These are phyloP conservation scores for Stegana nigrithorax DNA, from an alignment of 2,888 invertebrate species.

Conservation along the genomic window DNA sequence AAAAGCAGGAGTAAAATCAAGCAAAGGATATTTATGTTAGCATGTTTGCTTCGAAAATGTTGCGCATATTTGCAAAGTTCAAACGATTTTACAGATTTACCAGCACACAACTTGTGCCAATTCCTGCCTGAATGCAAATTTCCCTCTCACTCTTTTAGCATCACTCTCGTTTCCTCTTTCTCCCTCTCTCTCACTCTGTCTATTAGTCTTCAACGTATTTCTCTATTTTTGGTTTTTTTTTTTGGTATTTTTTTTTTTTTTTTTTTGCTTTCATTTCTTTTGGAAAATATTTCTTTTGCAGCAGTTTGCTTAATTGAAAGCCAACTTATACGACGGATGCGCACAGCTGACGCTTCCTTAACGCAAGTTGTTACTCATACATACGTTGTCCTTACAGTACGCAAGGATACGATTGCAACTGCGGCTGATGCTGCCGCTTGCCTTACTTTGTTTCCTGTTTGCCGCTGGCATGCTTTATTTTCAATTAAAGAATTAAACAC, in stretches of 20 bases:
- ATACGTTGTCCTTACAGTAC: constrained; percentile 43
- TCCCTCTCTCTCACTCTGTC: neutral
- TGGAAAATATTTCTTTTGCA: constrained; percentile 20
- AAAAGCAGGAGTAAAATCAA: no score
- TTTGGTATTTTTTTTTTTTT: constrained; percentile 4
- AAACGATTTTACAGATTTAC: constrained; percentile 16
- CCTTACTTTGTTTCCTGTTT: constrained; percentile 40
- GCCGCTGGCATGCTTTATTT: constrained; percentile 56
- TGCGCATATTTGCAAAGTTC: constrained; percentile 8
- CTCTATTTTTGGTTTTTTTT: neutral
- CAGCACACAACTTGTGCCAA: neutral
- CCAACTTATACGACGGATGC: constrained; percentile 47
- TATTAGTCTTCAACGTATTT: neutral
- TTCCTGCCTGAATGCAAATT: no score
- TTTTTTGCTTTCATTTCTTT: neutral
- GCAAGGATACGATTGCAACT: neutral
- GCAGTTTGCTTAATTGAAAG: constrained; percentile 53
- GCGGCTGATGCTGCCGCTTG: neutral
- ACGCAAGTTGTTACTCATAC: no score
- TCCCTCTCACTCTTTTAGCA: no score
- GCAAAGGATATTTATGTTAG: constrained; percentile 4
- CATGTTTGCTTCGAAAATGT: constrained; percentile 1
- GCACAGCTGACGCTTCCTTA: constrained; percentile 52
- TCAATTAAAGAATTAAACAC: constrained; percentile 47
- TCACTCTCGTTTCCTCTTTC: neutral